A percentile compares a stretch with the other conserved stretches of the same genome.
Evolutionary conservation across 1,140 invertebrate genomes (phyloP).

Genomic region (Ostrea denselamellosa): DNA sequence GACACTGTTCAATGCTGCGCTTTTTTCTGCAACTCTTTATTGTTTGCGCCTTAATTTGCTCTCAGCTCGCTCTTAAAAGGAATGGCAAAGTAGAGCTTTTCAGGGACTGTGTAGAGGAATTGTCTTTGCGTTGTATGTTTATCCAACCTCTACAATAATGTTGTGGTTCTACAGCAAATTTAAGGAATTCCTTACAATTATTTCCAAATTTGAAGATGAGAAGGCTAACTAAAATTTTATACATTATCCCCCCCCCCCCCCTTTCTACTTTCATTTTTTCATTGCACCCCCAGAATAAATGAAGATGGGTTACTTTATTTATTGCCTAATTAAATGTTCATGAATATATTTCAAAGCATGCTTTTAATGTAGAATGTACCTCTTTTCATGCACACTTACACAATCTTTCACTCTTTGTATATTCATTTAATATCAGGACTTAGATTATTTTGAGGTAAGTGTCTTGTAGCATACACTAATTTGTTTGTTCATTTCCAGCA

Average conservation of each 20-base stretch:
- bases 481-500: background rate
- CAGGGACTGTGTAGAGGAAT: background rate
- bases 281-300: background rate
- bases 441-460: constrained; percentile 42
- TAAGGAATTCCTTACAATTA: background rate
- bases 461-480: constrained; percentile 19
- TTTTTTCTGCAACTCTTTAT: too few species aligned
- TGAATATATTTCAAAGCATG: constrained; percentile 4
- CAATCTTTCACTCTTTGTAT: constrained; percentile 7
- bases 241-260: too few species aligned
- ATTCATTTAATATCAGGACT: constrained; percentile 30
- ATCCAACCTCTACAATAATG: background rate
- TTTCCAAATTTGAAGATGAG: background rate
- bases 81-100: background rate
- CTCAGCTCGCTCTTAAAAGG: background rate
- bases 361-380: constrained; percentile 6
- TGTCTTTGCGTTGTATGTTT: background rate
- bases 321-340: background rate
- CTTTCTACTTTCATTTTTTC: background rate
- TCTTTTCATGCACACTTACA: constrained; percentile 7
- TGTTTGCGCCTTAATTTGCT: background rate
- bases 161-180: background rate
- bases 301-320: background rate
- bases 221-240: background rate
- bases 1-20: too few species aligned